A percentile compares a stretch with the other conserved stretches of the same genome.
Conservation (phyloP, 2,888 invertebrate species). For the Holacanthella duospinosa region DNA sequence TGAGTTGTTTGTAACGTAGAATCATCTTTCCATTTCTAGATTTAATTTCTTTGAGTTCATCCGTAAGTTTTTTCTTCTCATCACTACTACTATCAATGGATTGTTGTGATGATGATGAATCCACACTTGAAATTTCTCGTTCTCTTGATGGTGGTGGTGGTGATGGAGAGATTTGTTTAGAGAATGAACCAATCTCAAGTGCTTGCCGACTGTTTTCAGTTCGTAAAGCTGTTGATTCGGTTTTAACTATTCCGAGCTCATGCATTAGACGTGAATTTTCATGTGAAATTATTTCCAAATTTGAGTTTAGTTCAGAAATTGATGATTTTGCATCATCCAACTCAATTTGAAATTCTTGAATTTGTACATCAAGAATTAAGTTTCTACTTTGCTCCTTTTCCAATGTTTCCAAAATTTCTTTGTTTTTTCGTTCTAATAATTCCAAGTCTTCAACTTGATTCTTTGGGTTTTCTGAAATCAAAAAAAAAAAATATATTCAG, state of each 20-base stretch:
- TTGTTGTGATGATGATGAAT: too few species aligned
- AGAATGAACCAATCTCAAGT: not conserved
- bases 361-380: not conserved
- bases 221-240: not conserved
- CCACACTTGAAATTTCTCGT: too few species aligned
- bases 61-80: slow-evolving; percentile 43
- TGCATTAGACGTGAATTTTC: not conserved
- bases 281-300: not conserved
- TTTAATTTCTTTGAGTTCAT: slow-evolving; percentile 56
- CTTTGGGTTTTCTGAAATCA: not conserved
- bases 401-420: not conserved
- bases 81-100: not conserved
- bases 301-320: not conserved
- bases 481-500: not conserved
- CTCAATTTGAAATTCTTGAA: not conserved
- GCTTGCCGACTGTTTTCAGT: not conserved
- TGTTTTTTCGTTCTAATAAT: not conserved
- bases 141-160: not conserved
- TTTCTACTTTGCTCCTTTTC: not conserved
- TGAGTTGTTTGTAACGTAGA: slow-evolving; percentile 73
- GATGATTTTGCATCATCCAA: not conserved
- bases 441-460: not conserved
- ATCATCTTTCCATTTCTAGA: slow-evolving; percentile 65
- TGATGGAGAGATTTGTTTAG: not conserved
- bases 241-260: not conserved